A percentile compares a stretch with the other conserved stretches of the same genome.
phyloP scores from a whole-genome alignment of 2,888 invertebrate species.

The Prenolepis imparis region DNA sequence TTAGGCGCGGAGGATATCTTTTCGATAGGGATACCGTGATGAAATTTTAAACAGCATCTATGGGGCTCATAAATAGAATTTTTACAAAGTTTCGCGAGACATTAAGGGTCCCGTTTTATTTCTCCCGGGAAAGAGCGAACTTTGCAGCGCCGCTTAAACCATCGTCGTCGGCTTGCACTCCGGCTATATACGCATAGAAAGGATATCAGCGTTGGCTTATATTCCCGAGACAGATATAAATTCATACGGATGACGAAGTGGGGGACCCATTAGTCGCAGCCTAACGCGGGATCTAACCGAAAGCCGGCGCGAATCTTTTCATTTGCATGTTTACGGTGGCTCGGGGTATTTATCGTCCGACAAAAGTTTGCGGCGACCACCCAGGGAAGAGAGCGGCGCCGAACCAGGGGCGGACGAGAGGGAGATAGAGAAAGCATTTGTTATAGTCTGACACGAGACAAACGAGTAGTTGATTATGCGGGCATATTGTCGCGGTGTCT shows the following conservation, averaged over 20 bases:
- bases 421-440: slow-evolving; percentile 42
- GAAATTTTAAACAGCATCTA: slow-evolving; percentile 41
- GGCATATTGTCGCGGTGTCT: slow-evolving; percentile 38
- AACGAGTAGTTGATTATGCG: slow-evolving; percentile 54
- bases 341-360: slow-evolving; percentile 59
- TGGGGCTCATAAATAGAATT: slow-evolving; percentile 36
- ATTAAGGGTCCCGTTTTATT: slow-evolving; percentile 39
- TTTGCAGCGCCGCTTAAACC: slow-evolving; percentile 15
- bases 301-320: slow-evolving; percentile 64
- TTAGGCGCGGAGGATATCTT: not conserved
- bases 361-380: slow-evolving; percentile 62
- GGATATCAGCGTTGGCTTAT: slow-evolving; percentile 57
- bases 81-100: slow-evolving; percentile 47
- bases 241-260: slow-evolving; percentile 64
- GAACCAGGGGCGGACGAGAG: not conserved
- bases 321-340: slow-evolving; percentile 62
- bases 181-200: slow-evolving; percentile 13
- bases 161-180: not conserved
- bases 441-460: slow-evolving; percentile 53
- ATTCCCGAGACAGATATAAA: slow-evolving; percentile 63
- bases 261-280: slow-evolving; percentile 60
- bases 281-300: slow-evolving; percentile 65
- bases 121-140: slow-evolving; percentile 34
- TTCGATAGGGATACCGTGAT: slow-evolving; percentile 31
- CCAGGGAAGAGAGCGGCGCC: slow-evolving; percentile 10